phyloP scores from a whole-genome alignment of 2,888 invertebrate genomes.

The Sylvicola fuscatus region DNA sequence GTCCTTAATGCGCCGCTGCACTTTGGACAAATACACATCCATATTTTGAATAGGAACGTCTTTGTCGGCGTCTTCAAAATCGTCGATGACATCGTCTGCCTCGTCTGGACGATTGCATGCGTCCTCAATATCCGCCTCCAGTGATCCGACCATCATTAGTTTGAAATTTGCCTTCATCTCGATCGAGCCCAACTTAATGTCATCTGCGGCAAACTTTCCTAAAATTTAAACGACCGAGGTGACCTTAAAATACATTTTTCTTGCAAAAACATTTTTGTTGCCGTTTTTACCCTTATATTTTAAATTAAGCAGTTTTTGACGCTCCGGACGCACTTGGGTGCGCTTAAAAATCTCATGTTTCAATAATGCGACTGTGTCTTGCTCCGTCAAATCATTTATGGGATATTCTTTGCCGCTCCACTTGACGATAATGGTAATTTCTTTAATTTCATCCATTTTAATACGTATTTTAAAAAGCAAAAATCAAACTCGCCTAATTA shows the following conservation, averaged over 20 bases:
- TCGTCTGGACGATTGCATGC: slow-evolving; percentile 62
- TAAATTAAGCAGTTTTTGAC: slow-evolving; percentile 84
- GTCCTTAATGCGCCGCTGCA: slow-evolving; percentile 62
- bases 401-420: slow-evolving; percentile 86
- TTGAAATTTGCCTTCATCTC: slow-evolving; percentile 75
- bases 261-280: slow-evolving; percentile 4
- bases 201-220: slow-evolving; percentile 75
- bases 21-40: slow-evolving; percentile 50
- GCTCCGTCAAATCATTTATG: slow-evolving; percentile 49
- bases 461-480: too few relatives aligned
- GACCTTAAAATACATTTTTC: slow-evolving; percentile 2
- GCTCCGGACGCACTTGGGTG: slow-evolving; percentile 78
- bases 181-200: slow-evolving; percentile 48
- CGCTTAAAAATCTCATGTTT: slow-evolving; percentile 70
- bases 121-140: slow-evolving; percentile 78
- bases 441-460: slow-evolving; percentile 12
- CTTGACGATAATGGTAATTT: slow-evolving; percentile 50
- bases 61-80: slow-evolving; percentile 78
- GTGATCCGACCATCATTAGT: slow-evolving; percentile 93
- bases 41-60: slow-evolving; percentile 47
- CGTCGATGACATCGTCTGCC: slow-evolving; percentile 72
- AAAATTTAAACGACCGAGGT: slow-evolving; percentile 7
- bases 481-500: too few relatives aligned
- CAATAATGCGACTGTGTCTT: slow-evolving; percentile 56
- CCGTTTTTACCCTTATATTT: slow-evolving; percentile 59